These are phyloP conservation scores for Caenorhabditis drosophilae DNA, from an alignment of 2,888 invertebrate genomes.

Conservation along the genomic window DNA sequence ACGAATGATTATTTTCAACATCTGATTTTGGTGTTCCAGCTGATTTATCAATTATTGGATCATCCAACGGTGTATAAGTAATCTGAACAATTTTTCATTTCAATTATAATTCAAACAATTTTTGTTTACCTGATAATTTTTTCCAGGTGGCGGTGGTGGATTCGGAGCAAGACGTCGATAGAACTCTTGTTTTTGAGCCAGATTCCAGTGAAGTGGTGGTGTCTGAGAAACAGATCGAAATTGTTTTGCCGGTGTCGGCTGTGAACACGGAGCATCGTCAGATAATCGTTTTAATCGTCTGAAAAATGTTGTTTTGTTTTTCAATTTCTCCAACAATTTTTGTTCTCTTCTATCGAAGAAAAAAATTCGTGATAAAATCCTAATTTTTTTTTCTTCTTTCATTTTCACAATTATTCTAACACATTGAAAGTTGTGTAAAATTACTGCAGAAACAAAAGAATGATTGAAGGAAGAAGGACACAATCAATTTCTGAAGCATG, in stretches of 20 bases:
- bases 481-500: neutral
- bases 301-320: conserved; percentile 5
- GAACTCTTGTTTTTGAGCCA: conserved; percentile 44
- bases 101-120: conserved; percentile 1
- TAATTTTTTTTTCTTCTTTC: neutral
- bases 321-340: neutral
- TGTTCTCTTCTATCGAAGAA: no score
- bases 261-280: conserved; percentile 34
- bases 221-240: conserved; percentile 12
- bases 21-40: conserved; percentile 19
- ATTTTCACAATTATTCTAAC: neutral
- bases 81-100: conserved; percentile 14
- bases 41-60: conserved; percentile 18
- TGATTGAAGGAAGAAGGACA: neutral
- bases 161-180: conserved; percentile 52
- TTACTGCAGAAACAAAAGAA: conserved; percentile 20
- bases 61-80: conserved; percentile 37
- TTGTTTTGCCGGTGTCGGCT: conserved; percentile 45
- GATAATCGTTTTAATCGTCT: conserved; percentile 46
- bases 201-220: conserved; percentile 34
- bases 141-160: conserved; percentile 58
- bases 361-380: neutral
- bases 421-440: no score
- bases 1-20: conserved; percentile 19
- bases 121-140: conserved; percentile 57